Evolutionary conservation across 2,888 invertebrate species (phyloP).

Genomic region (Patella caerulea): DNA sequence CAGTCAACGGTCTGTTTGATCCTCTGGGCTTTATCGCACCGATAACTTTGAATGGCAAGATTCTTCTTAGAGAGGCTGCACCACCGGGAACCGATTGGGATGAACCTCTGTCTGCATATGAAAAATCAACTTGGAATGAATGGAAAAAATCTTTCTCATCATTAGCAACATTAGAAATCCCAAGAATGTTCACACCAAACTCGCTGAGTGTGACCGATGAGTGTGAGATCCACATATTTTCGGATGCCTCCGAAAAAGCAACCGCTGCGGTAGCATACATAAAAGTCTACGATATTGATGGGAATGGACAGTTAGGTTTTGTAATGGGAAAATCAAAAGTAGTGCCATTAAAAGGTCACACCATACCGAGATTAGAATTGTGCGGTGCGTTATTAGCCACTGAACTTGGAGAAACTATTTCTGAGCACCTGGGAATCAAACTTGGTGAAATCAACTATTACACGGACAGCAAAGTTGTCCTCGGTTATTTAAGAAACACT

Average conservation of each 20-base stretch:
- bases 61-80: constrained; percentile 8
- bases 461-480: background rate
- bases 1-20: constrained; percentile 20
- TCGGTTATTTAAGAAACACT: background rate
- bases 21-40: constrained; percentile 20
- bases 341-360: constrained; percentile 27
- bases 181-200: background rate
- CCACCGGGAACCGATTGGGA: constrained; percentile 9
- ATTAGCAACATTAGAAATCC: background rate
- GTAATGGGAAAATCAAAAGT: constrained; percentile 38
- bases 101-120: constrained; percentile 16
- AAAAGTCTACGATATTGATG: constrained; percentile 8
- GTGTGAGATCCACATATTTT: background rate
- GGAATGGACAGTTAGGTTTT: constrained; percentile 21
- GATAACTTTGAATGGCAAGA: constrained; percentile 7
- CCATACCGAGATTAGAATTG: background rate
- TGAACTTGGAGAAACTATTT: background rate
- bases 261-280: constrained; percentile 30
- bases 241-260: constrained; percentile 32
- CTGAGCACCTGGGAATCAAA: background rate
- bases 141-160: constrained; percentile 7
- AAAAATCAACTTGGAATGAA: background rate
- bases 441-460: background rate
- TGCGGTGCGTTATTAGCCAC: background rate
- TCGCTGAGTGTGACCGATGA: background rate